Evolutionary conservation across 1,140 invertebrate species (phyloP).

Genomic region (Scaptomyza pallida): DNA sequence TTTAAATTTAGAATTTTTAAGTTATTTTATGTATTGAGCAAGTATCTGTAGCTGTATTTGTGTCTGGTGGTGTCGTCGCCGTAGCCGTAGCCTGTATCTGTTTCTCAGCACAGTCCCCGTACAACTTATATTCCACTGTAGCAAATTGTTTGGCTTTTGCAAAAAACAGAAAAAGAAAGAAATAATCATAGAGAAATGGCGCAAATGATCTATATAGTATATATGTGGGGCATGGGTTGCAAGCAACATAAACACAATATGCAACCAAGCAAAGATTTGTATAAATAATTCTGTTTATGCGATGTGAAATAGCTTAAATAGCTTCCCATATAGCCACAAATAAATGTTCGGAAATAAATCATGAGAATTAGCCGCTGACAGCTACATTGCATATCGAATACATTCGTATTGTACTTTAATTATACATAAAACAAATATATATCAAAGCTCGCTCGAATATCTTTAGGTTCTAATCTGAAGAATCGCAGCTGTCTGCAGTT

Average conservation of each 20-base stretch:
- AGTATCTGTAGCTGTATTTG: constrained; percentile 49
- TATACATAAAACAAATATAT: constrained; percentile 4
- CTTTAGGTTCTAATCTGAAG: constrained; percentile 7
- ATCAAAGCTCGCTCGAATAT: neutral
- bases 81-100: constrained; percentile 20
- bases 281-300: constrained; percentile 78
- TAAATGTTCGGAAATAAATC: constrained; percentile 57
- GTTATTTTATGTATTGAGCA: constrained; percentile 76
- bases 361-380: constrained; percentile 59
- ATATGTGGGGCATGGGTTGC: constrained; percentile 50
- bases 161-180: constrained; percentile 42
- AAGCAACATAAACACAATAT: constrained; percentile 78
- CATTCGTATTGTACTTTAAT: constrained; percentile 19
- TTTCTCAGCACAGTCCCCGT: constrained; percentile 16
- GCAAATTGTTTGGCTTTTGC: constrained; percentile 68
- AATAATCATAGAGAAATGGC: constrained; percentile 37
- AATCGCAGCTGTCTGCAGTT: constrained; percentile 38
- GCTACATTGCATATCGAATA: constrained; percentile 48
- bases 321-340: constrained; percentile 32
- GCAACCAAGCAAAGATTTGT: constrained; percentile 56
- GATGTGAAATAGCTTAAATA: constrained; percentile 69
- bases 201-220: constrained; percentile 45
- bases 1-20: constrained; percentile 82
- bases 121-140: constrained; percentile 24
- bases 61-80: no score